A percentile compares a stretch with the other conserved stretches of the same genome.
phyloP scores from a whole-genome alignment of 1,140 invertebrate species.

The Idris sp. region DNA sequence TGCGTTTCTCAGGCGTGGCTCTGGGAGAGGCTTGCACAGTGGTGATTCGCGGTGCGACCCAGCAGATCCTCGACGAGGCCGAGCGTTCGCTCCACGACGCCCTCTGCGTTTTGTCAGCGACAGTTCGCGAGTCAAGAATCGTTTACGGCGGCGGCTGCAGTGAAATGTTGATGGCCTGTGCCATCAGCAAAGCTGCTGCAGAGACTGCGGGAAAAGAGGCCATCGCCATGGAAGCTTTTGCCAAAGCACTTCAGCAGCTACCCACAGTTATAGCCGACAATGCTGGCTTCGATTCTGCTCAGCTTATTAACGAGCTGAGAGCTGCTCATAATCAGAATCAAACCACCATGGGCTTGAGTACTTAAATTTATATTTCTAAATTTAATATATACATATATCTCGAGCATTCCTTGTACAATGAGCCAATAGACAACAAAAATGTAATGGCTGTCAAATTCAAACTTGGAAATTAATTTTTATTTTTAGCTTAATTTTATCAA shows the following conservation, averaged over 20 bases:
- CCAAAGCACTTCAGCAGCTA: constrained; percentile 90
- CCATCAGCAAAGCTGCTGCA: constrained; percentile 89
- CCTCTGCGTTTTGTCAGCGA: constrained; percentile 96
- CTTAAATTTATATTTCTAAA: not conserved
- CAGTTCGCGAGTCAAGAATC: constrained; percentile 94
- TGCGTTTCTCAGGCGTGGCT: constrained; percentile 96
- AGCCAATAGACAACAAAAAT: too few species aligned
- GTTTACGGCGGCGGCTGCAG: constrained; percentile 96
- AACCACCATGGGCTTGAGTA: constrained; percentile 88
- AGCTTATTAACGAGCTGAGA: constrained; percentile 92
- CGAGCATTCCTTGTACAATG: too few species aligned
- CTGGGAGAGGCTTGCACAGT: constrained; percentile 98
- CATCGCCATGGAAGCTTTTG: constrained; percentile 98
- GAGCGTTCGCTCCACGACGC: constrained; percentile 99
- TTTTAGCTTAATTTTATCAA: too few species aligned
- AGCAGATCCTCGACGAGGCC: constrained; percentile 99
- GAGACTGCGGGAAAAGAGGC: constrained; percentile 98
- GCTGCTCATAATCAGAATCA: constrained; percentile 91
- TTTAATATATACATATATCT: constrained; percentile 12
- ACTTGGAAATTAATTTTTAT: too few species aligned
- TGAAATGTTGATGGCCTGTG: constrained; percentile 98
- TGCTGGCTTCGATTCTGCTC: constrained; percentile 98
- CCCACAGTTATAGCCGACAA: constrained; percentile 99
- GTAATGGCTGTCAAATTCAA: too few species aligned
- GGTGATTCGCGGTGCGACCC: constrained; percentile 98